Evolutionary conservation across 30 jellyfish, hydroid and myxozoan genomes (phyloP), one percentile per base, ranked within the genome.

Genomic region (Aurelia sp.): DNA sequence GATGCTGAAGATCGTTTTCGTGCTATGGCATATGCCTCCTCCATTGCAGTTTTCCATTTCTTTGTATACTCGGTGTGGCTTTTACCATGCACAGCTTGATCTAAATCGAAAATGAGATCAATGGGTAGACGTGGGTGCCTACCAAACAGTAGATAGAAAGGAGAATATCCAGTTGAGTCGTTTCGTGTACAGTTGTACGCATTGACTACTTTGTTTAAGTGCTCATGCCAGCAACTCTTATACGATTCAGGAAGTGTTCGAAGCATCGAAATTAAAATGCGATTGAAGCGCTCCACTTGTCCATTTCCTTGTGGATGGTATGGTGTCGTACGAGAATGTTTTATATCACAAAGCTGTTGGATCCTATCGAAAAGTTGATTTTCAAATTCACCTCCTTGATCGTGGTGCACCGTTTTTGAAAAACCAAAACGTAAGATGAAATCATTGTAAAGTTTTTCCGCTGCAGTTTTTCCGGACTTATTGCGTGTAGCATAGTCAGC

Each of bases 121-220:
- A 75, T 75, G 9, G 91, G 91, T 40, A 84, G 40, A 24, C 79
- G 48, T 53, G 93, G 78, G 24, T 70, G 69, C 8, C 88, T 41
- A 19, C 95, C 91, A 85, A 73, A 73, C 40, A 73, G 72, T 12
- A 85, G 30, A 53, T 38, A 85, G 75, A 47, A 63, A 10, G 95
- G 95, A 9, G 74, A 73, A 33, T 57, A 73, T 18, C 85, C 91
- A 21, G 95, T 58, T 63, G 84, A n/a, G n/a, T 59, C 20, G 33
- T 79, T 27, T 41, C 24, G 76, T 8, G 95, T 86, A 47, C 88
- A 77, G 61, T 88, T 88, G 68, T 88, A 88, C 55, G 96, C 82
- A 50, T 57, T 63, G 31, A 72, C 75, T 53, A 88, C 11, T 53
- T 88, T 77, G 88, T 68, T 68, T 8, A 79, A 53, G 21, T 35